Evolutionary conservation across 2,888 invertebrate species (phyloP).

Genomic region (Epistrophe eligans): DNA sequence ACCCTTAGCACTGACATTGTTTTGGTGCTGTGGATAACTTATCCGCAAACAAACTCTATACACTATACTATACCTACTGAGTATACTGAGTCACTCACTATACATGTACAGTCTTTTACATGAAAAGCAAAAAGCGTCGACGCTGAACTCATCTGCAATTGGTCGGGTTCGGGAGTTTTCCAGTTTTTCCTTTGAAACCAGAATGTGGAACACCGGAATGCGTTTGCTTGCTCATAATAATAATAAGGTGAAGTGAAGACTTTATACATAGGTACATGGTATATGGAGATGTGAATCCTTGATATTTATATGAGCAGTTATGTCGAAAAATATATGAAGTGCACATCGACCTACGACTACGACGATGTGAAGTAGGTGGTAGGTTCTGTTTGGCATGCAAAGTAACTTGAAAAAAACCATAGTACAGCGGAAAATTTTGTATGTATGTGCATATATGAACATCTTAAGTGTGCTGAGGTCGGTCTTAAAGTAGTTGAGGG

Average conservation of each 20-base stretch:
- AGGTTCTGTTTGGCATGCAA: slow-evolving; percentile 56
- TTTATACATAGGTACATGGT: neutral
- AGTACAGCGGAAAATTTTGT: slow-evolving; percentile 49
- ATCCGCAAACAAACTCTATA: slow-evolving; percentile 53
- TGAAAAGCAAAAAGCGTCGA: slow-evolving; percentile 23
- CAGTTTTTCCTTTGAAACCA: slow-evolving; percentile 48
- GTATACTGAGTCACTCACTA: too few species aligned
- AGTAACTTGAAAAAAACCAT: slow-evolving; percentile 56
- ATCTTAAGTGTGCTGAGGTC: slow-evolving; percentile 51
- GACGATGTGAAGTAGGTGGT: neutral
- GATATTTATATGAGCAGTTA: slow-evolving; percentile 28
- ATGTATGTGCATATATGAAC: neutral
- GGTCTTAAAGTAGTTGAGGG: neutral
- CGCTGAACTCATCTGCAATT: slow-evolving; percentile 48
- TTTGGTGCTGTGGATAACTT: slow-evolving; percentile 58
- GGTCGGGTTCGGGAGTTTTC: slow-evolving; percentile 11
- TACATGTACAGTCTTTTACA: neutral
- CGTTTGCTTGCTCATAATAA: slow-evolving; percentile 65
- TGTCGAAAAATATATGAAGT: slow-evolving; percentile 18
- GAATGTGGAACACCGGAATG: slow-evolving; percentile 64
- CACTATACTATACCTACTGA: neutral
- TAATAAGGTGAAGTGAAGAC: slow-evolving; percentile 54
- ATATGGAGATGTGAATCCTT: slow-evolving; percentile 35
- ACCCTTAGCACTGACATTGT: slow-evolving; percentile 57
- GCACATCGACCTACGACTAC: slow-evolving; percentile 22